Percentiles rank a stretch among this genome's conserved stretches.
Evolutionary conservation across 2,888 invertebrate species (phyloP).

Genomic region (Bibio marci): DNA sequence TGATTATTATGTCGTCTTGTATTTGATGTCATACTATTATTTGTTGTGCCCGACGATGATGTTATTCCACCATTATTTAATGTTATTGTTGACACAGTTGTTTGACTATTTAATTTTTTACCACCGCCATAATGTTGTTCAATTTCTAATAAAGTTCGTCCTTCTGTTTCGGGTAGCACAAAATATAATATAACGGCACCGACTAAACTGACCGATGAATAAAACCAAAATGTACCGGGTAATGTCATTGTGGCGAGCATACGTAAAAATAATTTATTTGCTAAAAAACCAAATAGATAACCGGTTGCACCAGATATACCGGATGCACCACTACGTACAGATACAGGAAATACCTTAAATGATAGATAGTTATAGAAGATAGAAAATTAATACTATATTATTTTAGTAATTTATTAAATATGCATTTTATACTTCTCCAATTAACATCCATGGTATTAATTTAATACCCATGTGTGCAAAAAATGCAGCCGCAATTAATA

Average conservation of each 20-base stretch:
- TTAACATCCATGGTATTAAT: conserved; percentile 61
- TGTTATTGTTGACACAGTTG: conserved; percentile 7
- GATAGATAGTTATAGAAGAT: too few species aligned
- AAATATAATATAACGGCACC: conserved; percentile 50
- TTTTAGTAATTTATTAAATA: background rate
- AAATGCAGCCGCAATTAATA: conserved; percentile 48
- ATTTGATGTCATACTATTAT: background rate
- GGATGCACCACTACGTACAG: conserved; percentile 51
- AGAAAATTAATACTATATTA: too few species aligned
- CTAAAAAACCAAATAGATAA: conserved; percentile 56
- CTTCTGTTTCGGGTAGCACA: conserved; percentile 67
- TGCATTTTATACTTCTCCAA: conserved; percentile 44
- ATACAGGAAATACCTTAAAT: conserved; percentile 43
- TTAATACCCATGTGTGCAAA: conserved; percentile 51
- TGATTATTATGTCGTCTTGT: background rate
- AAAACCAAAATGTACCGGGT: conserved; percentile 55
- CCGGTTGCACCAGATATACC: conserved; percentile 56
- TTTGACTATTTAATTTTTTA: conserved; percentile 27
- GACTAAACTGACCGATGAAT: conserved; percentile 40
- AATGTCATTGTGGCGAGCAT: conserved; percentile 45
- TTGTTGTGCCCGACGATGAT: too few species aligned
- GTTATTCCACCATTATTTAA: too few species aligned
- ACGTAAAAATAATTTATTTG: conserved; percentile 55
- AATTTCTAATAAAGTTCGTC: conserved; percentile 52
- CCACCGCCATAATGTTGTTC: conserved; percentile 49